These are phyloP conservation scores for Cremastobaeus sp. DNA, from an alignment of 2,888 invertebrate genomes.

Conservation along the genomic window DNA sequence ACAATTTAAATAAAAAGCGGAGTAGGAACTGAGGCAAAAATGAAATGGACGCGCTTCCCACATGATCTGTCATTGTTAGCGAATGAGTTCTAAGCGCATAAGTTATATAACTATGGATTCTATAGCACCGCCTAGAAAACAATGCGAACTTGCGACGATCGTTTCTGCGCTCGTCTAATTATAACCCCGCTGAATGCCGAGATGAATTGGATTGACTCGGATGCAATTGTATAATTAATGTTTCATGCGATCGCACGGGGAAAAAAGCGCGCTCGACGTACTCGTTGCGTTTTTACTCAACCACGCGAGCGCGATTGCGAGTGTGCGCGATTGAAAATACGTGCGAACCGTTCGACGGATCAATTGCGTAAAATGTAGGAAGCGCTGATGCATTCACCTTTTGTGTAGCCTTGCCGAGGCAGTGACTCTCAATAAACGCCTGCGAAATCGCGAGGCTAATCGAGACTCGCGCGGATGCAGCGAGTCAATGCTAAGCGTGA, in stretches of 20 bases:
- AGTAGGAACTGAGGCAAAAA: constrained; percentile 1
- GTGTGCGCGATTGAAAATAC: constrained; percentile 63
- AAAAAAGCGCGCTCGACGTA: constrained; percentile 13
- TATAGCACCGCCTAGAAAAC: constrained; percentile 8
- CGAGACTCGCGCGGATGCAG: constrained; percentile 12
- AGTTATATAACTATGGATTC: constrained; percentile 35
- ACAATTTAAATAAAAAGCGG: too few relatives aligned
- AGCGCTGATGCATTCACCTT: constrained; percentile 77
- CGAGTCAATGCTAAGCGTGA: too few relatives aligned
- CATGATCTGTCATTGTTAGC: constrained; percentile 10
- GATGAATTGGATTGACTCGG: constrained; percentile 15
- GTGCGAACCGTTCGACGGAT: constrained; percentile 66
- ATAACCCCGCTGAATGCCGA: background rate
- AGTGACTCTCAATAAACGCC: constrained; percentile 67
- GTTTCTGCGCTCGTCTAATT: constrained; percentile 16
- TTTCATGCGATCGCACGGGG: constrained; percentile 4
- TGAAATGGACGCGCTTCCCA: constrained; percentile 14
- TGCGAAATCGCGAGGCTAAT: constrained; percentile 22
- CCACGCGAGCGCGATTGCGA: constrained; percentile 46
- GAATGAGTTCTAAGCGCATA: background rate
- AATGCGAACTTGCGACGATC: constrained; percentile 12
- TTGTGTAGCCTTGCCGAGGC: constrained; percentile 71
- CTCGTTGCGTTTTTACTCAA: constrained; percentile 30
- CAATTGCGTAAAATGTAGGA: constrained; percentile 75
- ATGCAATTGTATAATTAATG: constrained; percentile 29